Conservation (phyloP, 2,797 vertebrate genomes). For the Leptoclinus maculatus region DNA sequence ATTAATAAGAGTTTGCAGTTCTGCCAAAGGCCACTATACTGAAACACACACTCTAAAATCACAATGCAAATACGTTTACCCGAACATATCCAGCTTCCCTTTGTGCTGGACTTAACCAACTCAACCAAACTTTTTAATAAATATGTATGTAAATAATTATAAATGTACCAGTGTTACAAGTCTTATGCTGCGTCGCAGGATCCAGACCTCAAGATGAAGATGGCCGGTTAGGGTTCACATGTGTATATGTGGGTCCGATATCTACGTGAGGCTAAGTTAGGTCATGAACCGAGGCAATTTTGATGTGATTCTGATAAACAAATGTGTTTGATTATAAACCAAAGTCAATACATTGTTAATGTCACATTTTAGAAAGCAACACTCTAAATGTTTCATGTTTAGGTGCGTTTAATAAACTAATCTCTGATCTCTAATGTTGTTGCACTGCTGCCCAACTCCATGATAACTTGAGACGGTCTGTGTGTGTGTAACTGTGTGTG, state of each 20-base stretch:
- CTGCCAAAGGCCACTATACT: rapidly evolving
- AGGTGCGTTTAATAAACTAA: background rate
- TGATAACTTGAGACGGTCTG: background rate
- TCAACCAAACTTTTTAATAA: too few species aligned
- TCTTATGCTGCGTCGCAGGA: background rate
- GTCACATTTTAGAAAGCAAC: background rate
- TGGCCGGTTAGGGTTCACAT: background rate
- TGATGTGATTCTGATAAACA: background rate
- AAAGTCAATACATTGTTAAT: background rate
- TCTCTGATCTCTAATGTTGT: background rate
- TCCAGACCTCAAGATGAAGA: background rate
- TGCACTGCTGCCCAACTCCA: background rate
- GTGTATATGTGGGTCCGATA: background rate
- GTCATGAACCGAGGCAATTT: background rate
- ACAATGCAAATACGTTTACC: background rate
- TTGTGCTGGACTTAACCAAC: too few species aligned
- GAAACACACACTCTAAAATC: too few species aligned
- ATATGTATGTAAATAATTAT: background rate
- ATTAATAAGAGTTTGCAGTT: too few species aligned
- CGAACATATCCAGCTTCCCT: background rate
- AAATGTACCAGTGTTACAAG: background rate
- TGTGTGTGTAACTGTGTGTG: background rate
- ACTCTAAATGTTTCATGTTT: background rate
- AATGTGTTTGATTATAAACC: background rate
- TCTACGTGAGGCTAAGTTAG: background rate